These are phyloP conservation scores for Drosophila ustulata DNA, from an alignment of 2,888 invertebrate genomes.

Conservation along the genomic window DNA sequence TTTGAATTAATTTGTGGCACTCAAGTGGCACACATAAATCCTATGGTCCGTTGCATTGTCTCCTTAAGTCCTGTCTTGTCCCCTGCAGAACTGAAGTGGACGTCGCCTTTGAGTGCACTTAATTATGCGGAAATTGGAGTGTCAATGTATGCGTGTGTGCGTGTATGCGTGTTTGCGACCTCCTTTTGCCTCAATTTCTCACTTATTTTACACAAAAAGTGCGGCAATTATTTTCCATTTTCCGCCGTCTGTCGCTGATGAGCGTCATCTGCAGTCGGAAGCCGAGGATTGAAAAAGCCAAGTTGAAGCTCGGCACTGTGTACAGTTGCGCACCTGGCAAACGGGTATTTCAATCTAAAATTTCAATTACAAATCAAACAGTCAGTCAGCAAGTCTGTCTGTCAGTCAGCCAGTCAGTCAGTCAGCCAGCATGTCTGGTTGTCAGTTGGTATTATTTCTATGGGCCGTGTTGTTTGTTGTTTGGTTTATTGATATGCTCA, in stretches of 20 bases:
- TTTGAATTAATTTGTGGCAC: slow-evolving; percentile 82
- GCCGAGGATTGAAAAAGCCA: slow-evolving; percentile 13
- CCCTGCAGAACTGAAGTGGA: slow-evolving; percentile 30
- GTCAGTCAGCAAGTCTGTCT: slow-evolving; percentile 20
- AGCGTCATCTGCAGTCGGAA: slow-evolving; percentile 63
- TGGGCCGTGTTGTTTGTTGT: slow-evolving; percentile 52
- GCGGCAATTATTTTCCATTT: slow-evolving; percentile 61
- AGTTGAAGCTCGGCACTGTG: slow-evolving; percentile 7
- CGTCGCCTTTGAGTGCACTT: slow-evolving; percentile 67
- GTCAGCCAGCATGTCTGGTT: slow-evolving; percentile 2
- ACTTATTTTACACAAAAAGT: slow-evolving; percentile 70
- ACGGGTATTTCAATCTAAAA: slow-evolving; percentile 50
- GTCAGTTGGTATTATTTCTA: slow-evolving; percentile 27
- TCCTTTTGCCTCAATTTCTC: slow-evolving; percentile 42
- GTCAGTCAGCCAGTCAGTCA: slow-evolving; percentile 17
- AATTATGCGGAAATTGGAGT: slow-evolving; percentile 70
- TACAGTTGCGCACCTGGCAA: slow-evolving; percentile 44
- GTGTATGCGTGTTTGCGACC: slow-evolving; percentile 2
- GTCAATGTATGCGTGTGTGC: slow-evolving; percentile 18
- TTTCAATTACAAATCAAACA: slow-evolving; percentile 66
- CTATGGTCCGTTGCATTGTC: slow-evolving; percentile 44
- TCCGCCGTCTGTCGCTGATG: slow-evolving; percentile 63
- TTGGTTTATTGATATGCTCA: slow-evolving; percentile 75
- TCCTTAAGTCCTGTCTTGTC: slow-evolving; percentile 22
- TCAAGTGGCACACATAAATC: slow-evolving; percentile 81